Evolutionary conservation across 2,113 vertebrate species (phyloP).

Genomic region (Oryzias celebensis): DNA sequence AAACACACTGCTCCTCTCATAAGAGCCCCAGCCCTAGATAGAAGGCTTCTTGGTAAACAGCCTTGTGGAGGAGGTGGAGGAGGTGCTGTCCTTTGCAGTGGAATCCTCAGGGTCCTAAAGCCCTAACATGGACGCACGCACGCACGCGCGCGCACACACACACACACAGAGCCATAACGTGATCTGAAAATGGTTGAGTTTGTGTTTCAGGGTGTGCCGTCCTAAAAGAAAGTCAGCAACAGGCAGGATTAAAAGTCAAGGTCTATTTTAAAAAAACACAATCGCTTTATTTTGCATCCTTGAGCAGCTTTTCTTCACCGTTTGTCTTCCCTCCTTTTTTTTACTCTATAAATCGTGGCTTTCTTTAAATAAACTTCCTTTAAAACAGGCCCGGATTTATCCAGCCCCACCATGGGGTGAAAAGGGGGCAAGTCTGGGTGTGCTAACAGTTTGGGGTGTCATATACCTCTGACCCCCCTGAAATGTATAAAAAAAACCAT

Average conservation of each 20-base stretch:
- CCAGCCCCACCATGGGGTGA: no score
- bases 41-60: slow-evolving; percentile 71
- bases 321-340: slow-evolving; percentile 5
- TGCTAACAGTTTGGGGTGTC: no score
- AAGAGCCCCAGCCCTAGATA: slow-evolving; percentile 45
- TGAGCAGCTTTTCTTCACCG: not conserved
- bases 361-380: slow-evolving; percentile 16
- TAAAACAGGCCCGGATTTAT: no score
- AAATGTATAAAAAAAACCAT: no score
- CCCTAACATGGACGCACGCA: slow-evolving; percentile 4
- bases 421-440: no score
- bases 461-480: no score
- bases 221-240: slow-evolving; percentile 2
- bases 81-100: slow-evolving; percentile 41
- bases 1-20: slow-evolving; percentile 66
- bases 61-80: slow-evolving; percentile 45
- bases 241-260: not conserved
- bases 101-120: slow-evolving; percentile 69
- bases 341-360: slow-evolving; percentile 11
- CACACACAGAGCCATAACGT: not conserved
- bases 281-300: not conserved
- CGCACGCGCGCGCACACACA: not conserved
- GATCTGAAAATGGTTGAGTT: not conserved
- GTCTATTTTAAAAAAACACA: not conserved
- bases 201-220: not conserved